Conservation (phyloP, 1,140 invertebrate species). For the Paraescarpia echinospica region DNA sequence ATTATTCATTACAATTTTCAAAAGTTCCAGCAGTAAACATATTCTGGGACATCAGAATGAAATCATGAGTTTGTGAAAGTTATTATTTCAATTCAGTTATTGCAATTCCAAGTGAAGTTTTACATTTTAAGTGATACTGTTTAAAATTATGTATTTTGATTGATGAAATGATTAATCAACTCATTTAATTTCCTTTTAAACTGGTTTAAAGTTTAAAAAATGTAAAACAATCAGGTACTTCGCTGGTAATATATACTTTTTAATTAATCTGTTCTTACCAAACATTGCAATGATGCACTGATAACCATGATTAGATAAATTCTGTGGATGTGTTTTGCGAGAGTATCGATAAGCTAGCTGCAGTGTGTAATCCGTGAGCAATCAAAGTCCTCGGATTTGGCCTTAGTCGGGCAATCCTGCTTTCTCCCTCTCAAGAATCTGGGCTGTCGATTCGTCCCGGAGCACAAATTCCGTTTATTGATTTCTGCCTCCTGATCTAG, state of each 20-base stretch:
- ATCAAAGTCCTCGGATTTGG: neutral
- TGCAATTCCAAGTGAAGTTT: too few relatives aligned
- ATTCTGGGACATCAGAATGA: too few relatives aligned
- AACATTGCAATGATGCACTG: neutral
- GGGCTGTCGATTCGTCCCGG: neutral
- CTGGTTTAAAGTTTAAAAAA: too few relatives aligned
- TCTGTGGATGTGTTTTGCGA: neutral
- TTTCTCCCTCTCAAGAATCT: neutral
- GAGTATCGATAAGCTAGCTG: neutral
- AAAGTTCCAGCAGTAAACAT: too few relatives aligned
- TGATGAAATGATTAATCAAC: too few relatives aligned
- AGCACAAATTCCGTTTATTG: neutral
- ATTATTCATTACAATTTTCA: too few relatives aligned
- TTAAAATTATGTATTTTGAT: too few relatives aligned
- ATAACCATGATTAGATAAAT: neutral
- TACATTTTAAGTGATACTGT: too few relatives aligned
- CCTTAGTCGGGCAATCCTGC: neutral
- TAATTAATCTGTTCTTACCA: neutral
- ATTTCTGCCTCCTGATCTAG: neutral
- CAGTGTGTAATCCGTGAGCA: neutral
- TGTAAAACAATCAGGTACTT: neutral
- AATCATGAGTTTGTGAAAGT: too few relatives aligned
- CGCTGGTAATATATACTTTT: neutral
- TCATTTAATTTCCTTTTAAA: too few relatives aligned
- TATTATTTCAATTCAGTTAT: too few relatives aligned